Conservation (phyloP, 2,797 vertebrate genomes). For the Molossus molossus region DNA sequence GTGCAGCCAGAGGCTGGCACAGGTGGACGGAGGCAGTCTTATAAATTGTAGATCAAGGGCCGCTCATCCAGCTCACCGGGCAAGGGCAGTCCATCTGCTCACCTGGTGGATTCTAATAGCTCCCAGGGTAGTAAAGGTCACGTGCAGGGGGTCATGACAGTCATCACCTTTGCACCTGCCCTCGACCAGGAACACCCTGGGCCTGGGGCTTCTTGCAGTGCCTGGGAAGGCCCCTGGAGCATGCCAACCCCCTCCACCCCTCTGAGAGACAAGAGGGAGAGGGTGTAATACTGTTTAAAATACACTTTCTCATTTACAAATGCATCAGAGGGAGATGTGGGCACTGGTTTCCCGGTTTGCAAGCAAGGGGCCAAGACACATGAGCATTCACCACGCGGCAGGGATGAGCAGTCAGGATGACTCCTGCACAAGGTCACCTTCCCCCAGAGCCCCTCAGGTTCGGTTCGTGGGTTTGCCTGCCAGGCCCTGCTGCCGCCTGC, state of each 20-base stretch:
- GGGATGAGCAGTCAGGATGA: neutral
- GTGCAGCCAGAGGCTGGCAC: constrained; percentile 49
- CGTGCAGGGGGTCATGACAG: constrained; percentile 59
- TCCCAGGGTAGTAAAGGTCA: constrained; percentile 26
- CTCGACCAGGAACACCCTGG: neutral
- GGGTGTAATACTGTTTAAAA: constrained; percentile 25
- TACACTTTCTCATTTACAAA: neutral
- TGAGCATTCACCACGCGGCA: neutral
- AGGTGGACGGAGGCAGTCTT: neutral
- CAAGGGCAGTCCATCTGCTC: neutral
- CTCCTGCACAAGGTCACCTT: neutral
- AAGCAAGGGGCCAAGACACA: neutral
- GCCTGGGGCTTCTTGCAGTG: neutral
- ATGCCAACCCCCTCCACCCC: neutral
- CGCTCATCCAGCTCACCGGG: neutral
- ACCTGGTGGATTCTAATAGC: neutral
- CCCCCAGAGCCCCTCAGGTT: neutral
- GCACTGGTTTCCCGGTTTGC: neutral
- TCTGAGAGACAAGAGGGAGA: neutral
- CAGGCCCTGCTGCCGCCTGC: neutral
- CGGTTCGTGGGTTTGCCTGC: neutral
- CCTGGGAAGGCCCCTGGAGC: neutral
- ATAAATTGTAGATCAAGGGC: neutral
- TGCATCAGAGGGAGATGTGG: neutral
- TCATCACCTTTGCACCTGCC: neutral